Evolutionary conservation across 2,797 vertebrate genomes (phyloP), one percentile per base, ranked within the genome.

Genomic region (Salmo trutta): DNA sequence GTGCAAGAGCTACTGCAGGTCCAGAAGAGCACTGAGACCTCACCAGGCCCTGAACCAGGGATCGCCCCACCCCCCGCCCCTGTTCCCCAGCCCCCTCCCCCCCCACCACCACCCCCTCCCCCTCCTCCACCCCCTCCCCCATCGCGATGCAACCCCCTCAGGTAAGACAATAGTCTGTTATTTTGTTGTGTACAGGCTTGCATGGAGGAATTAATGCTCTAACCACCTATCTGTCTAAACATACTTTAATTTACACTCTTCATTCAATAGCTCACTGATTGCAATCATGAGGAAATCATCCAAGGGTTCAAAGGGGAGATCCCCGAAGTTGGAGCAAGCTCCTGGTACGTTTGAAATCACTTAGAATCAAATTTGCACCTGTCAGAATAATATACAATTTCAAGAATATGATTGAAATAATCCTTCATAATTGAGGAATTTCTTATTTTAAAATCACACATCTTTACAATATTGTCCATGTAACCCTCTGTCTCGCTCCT

Each of bases 231-330:
- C 4, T 0, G 31, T 64, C 12, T 8, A 17, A 67, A 76, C 27
- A 41, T 47, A 74, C 54, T 41, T 36, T 71, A 17, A 78, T 17
- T 84, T 33, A 73, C 3, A 73, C 33, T 82, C 21, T 53, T 36
- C n/a, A 10, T 70, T 51, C 15, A 65, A 62, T 62, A 95, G 95
- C 83, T 95, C 95, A 78, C 91, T 95, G 76, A 95, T 95, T 10
- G 94, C 94, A 82, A 95, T 95, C 86, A 95, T 95, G 93, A 93
- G 93, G 82, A 95, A 95, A 56, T 92, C 93, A 0, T 95, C 95
- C 12, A 95, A 95, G 87, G 90, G 87, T 47, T 90, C 92, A 7
- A 95, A 95, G 85, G 86, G 86, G 85, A 86, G 85, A 4, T 56
- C 88, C 0, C 82, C 84, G 47, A 95, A 95, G 91, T 74, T 74